Evolutionary conservation across 2,888 invertebrate species (phyloP).

Genomic region (Poecilus cupreus): DNA sequence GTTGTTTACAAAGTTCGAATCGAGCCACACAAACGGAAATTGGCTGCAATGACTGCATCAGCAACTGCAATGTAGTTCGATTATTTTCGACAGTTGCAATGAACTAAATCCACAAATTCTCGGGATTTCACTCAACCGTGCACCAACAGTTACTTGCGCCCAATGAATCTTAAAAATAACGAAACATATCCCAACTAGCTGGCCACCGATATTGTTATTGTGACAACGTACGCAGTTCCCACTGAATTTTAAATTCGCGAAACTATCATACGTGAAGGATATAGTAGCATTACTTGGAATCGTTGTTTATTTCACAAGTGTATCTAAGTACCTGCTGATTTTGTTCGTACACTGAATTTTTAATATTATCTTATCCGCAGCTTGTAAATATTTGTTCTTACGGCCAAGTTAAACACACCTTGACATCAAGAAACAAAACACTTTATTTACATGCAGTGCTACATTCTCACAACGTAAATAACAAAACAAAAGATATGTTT

Average conservation of each 20-base stretch:
- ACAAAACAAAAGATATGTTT: too few species aligned
- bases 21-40: not conserved
- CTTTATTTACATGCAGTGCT: too few species aligned
- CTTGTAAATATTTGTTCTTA: too few species aligned
- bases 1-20: not conserved
- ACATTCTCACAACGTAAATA: too few species aligned
- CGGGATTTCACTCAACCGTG: not conserved
- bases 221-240: constrained; percentile 35
- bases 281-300: constrained; percentile 36
- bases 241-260: constrained; percentile 54
- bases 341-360: constrained; percentile 26
- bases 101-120: not conserved
- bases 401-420: too few species aligned
- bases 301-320: constrained; percentile 39
- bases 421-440: too few species aligned
- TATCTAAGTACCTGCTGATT: constrained; percentile 46
- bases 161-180: not conserved
- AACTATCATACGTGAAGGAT: constrained; percentile 42
- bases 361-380: not conserved
- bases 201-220: constrained; percentile 16
- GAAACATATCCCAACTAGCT: too few species aligned
- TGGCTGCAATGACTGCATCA: not conserved
- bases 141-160: not conserved
- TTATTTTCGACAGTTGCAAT: not conserved
- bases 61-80: not conserved